Evolutionary conservation across 2,113 vertebrate genomes (phyloP).

Genomic region (Bufo bufo): DNA sequence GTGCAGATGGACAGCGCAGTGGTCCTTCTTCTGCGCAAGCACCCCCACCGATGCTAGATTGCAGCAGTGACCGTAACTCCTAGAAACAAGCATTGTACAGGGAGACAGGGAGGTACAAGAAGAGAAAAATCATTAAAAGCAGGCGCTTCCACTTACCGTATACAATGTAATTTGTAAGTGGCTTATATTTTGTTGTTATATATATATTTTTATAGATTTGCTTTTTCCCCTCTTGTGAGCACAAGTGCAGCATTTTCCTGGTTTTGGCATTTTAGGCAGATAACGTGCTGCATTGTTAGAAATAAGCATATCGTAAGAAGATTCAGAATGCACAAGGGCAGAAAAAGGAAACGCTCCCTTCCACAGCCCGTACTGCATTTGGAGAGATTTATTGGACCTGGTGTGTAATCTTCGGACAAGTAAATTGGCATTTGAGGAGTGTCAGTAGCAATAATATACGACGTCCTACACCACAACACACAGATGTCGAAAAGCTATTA

Average conservation of each 20-base stretch:
- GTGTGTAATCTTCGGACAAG: constrained; percentile 69
- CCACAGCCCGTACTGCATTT: constrained; percentile 64
- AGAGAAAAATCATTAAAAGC: too few relatives aligned
- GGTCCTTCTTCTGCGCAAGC: too few relatives aligned
- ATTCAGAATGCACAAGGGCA: constrained; percentile 44
- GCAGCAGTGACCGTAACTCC: too few relatives aligned
- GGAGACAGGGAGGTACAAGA: too few relatives aligned
- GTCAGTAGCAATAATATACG: constrained; percentile 75
- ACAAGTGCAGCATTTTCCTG: background rate
- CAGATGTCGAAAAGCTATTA: constrained; percentile 74
- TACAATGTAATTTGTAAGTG: too few relatives aligned
- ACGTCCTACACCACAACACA: constrained; percentile 64
- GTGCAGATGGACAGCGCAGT: too few relatives aligned
- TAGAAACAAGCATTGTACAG: too few relatives aligned
- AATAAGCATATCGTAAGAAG: constrained; percentile 51
- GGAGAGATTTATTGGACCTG: constrained; percentile 70
- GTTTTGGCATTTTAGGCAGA: background rate
- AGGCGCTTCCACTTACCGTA: too few relatives aligned
- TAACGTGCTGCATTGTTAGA: constrained; percentile 54
- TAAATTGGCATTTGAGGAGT: constrained; percentile 76
- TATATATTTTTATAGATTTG: background rate
- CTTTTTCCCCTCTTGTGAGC: background rate
- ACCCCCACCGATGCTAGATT: too few relatives aligned
- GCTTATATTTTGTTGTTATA: background rate
- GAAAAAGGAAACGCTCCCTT: constrained; percentile 31